phyloP scores from a whole-genome alignment of 2,797 vertebrate genomes.

The Urophycis tenuis region DNA sequence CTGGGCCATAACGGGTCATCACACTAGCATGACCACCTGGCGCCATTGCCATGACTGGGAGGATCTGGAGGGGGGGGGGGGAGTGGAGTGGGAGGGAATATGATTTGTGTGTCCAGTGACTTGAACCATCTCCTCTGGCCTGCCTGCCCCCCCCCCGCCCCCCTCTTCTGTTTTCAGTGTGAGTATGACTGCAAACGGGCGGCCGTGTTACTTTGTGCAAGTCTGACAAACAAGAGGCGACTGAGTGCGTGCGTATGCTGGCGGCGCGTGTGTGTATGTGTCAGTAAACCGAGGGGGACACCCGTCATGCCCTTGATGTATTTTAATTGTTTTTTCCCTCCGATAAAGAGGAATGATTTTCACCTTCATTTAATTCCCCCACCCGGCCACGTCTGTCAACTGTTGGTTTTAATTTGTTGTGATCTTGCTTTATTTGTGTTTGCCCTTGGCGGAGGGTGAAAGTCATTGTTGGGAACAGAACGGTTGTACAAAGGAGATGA shows the following conservation, averaged over 20 bases:
- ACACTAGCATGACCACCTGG: constrained; percentile 11
- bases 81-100: constrained; percentile 7
- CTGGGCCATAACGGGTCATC: constrained; percentile 29
- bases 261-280: constrained; percentile 12
- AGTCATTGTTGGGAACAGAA: constrained; percentile 46
- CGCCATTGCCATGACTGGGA: constrained; percentile 14
- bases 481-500: constrained; percentile 62
- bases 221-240: not conserved
- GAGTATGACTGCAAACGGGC: constrained; percentile 35
- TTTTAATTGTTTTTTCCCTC: constrained; percentile 41
- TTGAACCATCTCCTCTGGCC: constrained; percentile 58
- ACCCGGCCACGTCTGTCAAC: constrained; percentile 34
- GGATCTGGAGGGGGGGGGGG: constrained; percentile 14
- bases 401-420: constrained; percentile 54
- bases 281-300: not conserved
- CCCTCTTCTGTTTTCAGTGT: constrained; percentile 26
- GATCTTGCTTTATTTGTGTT: constrained; percentile 55
- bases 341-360: constrained; percentile 48
- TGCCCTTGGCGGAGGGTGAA: constrained; percentile 40
- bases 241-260: not conserved
- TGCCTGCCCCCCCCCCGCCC: constrained; percentile 31
- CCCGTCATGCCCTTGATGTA: constrained; percentile 14
- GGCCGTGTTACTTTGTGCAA: constrained; percentile 29
- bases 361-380: constrained; percentile 39
- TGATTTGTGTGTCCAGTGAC: constrained; percentile 42